Evolutionary conservation across 1,140 invertebrate genomes (phyloP).

Genomic region (Trichogramma pretiosum): DNA sequence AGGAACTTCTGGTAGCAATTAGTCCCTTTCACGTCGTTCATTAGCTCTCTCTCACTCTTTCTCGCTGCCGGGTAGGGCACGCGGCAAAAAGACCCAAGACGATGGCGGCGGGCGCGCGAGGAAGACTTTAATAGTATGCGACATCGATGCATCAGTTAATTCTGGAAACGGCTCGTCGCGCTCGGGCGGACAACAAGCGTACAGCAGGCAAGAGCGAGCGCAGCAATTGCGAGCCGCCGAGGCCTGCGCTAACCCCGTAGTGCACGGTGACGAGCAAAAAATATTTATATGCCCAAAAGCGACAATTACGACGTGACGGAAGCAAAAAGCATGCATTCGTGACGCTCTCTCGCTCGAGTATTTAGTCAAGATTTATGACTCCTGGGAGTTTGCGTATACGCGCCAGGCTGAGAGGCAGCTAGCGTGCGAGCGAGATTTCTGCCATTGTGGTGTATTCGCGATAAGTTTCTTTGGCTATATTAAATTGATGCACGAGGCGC

Average conservation of each 20-base stretch:
- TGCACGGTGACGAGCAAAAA: slow-evolving; percentile 15
- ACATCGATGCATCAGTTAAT: slow-evolving; percentile 33
- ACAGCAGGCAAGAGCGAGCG: slow-evolving; percentile 11
- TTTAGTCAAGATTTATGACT: slow-evolving; percentile 11
- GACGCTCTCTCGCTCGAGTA: no score
- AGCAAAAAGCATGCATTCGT: slow-evolving; percentile 1
- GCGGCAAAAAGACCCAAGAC: no score
- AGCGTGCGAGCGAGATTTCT: no score
- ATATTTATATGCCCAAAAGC: neutral
- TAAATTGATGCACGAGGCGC: no score
- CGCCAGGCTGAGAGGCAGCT: no score
- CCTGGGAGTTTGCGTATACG: no score
- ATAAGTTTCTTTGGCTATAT: no score
- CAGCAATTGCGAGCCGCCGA: neutral
- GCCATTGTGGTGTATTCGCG: no score
- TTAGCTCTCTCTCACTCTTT: neutral
- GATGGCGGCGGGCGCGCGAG: slow-evolving; percentile 4
- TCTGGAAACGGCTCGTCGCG: slow-evolving; percentile 29
- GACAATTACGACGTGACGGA: slow-evolving; percentile 1
- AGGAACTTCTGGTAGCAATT: slow-evolving; percentile 17
- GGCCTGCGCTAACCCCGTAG: slow-evolving; percentile 1
- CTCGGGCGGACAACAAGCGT: slow-evolving; percentile 4
- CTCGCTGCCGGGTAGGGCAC: no score
- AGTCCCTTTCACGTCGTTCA: slow-evolving; percentile 15
- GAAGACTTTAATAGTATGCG: slow-evolving; percentile 18